Conservation (phyloP, 2,888 invertebrate genomes). For the Subacronicta megacephala region DNA sequence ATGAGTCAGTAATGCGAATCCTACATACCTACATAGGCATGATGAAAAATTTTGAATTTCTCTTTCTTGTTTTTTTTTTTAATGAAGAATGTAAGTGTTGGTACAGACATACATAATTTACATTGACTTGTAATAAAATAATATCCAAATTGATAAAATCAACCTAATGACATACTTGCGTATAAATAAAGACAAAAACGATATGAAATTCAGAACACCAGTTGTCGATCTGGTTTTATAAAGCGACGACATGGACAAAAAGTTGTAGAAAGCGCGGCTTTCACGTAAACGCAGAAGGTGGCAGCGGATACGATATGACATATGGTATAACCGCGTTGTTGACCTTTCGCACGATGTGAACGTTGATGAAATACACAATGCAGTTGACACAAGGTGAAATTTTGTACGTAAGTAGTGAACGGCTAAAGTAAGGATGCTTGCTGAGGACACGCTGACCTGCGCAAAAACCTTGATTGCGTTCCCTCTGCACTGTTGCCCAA, state of each 20-base stretch:
- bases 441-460: slow-evolving; percentile 72
- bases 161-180: slow-evolving; percentile 14
- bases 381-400: slow-evolving; percentile 83
- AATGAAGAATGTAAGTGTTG: slow-evolving; percentile 13
- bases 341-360: slow-evolving; percentile 69
- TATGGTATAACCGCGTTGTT: slow-evolving; percentile 62
- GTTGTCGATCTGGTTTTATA: slow-evolving; percentile 43
- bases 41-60: slow-evolving; percentile 42
- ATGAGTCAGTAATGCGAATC: slow-evolving; percentile 20
- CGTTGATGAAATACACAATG: slow-evolving; percentile 74
- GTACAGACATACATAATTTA: slow-evolving; percentile 2
- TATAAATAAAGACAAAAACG: slow-evolving; percentile 25
- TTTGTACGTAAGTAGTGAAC: slow-evolving; percentile 78
- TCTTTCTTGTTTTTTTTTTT: slow-evolving; percentile 14
- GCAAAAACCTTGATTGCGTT: slow-evolving; percentile 71
- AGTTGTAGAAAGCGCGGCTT: slow-evolving; percentile 57
- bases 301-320: slow-evolving; percentile 56
- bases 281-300: slow-evolving; percentile 51
- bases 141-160: slow-evolving; percentile 1
- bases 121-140: slow-evolving; percentile 1
- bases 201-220: slow-evolving; percentile 49
- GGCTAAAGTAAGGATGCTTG: slow-evolving; percentile 76
- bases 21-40: slow-evolving; percentile 25
- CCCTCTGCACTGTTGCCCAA: slow-evolving; percentile 70
- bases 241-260: slow-evolving; percentile 40